These are phyloP conservation scores for Mesembrinibis cayennensis DNA, from an alignment of 2,113 vertebrate genomes.

Conservation along the genomic window DNA sequence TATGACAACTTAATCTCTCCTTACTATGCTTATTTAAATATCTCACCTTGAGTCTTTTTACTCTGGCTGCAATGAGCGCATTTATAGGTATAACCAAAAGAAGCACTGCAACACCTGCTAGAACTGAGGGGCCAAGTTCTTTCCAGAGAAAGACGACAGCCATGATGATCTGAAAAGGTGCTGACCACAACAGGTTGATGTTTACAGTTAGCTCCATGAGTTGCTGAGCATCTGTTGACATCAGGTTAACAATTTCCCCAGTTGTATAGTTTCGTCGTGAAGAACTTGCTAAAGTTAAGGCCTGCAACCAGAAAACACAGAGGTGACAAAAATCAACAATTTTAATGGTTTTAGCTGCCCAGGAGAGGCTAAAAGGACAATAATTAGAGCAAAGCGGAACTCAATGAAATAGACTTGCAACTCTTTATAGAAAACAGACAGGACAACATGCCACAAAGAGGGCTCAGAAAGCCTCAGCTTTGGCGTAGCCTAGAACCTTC, in stretches of 20 bases:
- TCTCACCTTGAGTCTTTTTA: conserved; percentile 68
- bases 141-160: conserved; percentile 65
- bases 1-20: not conserved
- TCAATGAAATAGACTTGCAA: not conserved
- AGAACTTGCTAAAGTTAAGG: conserved; percentile 55
- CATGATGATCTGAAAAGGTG: conserved; percentile 67
- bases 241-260: conserved; percentile 63
- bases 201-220: conserved; percentile 63
- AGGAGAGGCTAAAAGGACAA: not conserved
- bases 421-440: not conserved
- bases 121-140: conserved; percentile 63
- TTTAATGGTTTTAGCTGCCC: not conserved
- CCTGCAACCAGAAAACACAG: conserved; percentile 16
- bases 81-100: conserved; percentile 67
- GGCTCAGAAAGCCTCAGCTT: not conserved
- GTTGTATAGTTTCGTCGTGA: conserved; percentile 46
- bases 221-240: conserved; percentile 64
- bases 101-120: conserved; percentile 63
- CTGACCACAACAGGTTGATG: conserved; percentile 68
- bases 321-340: not conserved
- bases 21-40: not conserved
- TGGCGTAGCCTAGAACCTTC: not conserved
- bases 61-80: conserved; percentile 46
- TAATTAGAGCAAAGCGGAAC: not conserved
- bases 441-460: not conserved